Base-by-base conservation (phyloP, 2,797 vertebrate genomes). In the Eremophila alpestris region DNA sequence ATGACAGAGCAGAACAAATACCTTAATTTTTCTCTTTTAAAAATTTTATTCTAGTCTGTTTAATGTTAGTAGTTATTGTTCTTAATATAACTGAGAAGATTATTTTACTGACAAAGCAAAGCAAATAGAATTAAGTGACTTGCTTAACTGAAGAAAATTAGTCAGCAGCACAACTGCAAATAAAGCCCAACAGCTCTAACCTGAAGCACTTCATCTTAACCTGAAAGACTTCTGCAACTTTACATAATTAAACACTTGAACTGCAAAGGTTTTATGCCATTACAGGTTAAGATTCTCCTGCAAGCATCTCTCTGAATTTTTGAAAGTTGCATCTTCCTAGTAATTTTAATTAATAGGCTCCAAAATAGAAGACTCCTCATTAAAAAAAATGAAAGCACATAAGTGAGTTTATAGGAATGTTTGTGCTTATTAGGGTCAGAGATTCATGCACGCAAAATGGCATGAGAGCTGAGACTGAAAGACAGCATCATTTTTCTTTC, bases 241-340 rank as follows among this genome's bases (percentile, higher is more conserved):
- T 27, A 71, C 36, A 18, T 78, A 90, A 87, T 83, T 82, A 83
- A 85, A 87, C 51, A 73, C 40, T 94, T 87, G 78, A 92, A 74
- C 54, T 75, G 23, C 22, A 67, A 38, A 74, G 46, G 63, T 82
- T 76, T 89, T 89, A 52, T 75, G 54, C 10, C 34, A 77, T 83
- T 67, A 62, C 22, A 68, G 68, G n/a, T 89, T 80, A 54, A 80
- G 38, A 64, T 87, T 86, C 68, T 77, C 51, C 73, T 91, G 40
- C 20, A 94, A 54, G 36, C 30, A 68, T 22, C 24, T 64, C 38
- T 49, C 34, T 51, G 41, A 87, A 18, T 51, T 85, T 84, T 92
- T 60, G 70, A 51, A 89, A 87, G 36, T 18, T 65, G 23, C 43
- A 58, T 80, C n/a, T 85, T 78, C 43, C 58, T 78, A 83, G 68